Percentiles rank a stretch among this genome's conserved stretches.
Conservation (phyloP, 1,140 invertebrate species). For the Papilio aristodemus region DNA sequence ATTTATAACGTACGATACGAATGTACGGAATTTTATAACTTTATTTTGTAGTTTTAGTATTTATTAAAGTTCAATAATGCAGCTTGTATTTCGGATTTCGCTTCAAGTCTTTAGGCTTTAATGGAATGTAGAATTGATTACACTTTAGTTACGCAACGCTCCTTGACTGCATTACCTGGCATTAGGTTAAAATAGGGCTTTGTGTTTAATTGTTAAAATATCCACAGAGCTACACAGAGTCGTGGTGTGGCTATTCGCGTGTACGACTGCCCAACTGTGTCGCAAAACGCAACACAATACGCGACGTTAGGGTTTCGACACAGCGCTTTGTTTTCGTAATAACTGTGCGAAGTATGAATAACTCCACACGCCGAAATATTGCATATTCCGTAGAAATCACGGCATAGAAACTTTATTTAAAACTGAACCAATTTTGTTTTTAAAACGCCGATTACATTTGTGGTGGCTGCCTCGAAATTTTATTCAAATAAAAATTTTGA, state of each 20-base stretch:
- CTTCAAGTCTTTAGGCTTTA: not conserved
- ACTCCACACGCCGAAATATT: slow-evolving; percentile 25
- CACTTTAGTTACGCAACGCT: slow-evolving; percentile 1
- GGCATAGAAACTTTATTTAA: not conserved
- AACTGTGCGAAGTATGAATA: slow-evolving; percentile 33
- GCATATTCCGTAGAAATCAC: slow-evolving; percentile 3
- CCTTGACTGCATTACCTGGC: not conserved
- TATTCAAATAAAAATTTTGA: no score
- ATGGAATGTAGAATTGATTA: slow-evolving; percentile 8
- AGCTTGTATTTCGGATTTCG: not conserved
- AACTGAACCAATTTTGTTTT: not conserved
- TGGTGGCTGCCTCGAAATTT: no score
- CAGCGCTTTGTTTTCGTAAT: slow-evolving; percentile 47
- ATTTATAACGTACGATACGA: no score
- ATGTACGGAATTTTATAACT: no score
- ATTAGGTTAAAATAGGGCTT: slow-evolving; percentile 23
- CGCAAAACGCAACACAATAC: slow-evolving; percentile 54
- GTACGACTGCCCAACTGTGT: slow-evolving; percentile 43
- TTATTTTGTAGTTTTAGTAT: not conserved
- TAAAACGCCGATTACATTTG: not conserved
- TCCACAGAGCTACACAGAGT: slow-evolving; percentile 6
- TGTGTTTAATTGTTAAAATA: slow-evolving; percentile 30
- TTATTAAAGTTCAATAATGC: not conserved
- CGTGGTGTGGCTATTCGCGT: slow-evolving; percentile 29
- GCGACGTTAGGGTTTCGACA: slow-evolving; percentile 46